phyloP scores from a whole-genome alignment of 2,888 invertebrate species.

The Drosophila mercatorum region DNA sequence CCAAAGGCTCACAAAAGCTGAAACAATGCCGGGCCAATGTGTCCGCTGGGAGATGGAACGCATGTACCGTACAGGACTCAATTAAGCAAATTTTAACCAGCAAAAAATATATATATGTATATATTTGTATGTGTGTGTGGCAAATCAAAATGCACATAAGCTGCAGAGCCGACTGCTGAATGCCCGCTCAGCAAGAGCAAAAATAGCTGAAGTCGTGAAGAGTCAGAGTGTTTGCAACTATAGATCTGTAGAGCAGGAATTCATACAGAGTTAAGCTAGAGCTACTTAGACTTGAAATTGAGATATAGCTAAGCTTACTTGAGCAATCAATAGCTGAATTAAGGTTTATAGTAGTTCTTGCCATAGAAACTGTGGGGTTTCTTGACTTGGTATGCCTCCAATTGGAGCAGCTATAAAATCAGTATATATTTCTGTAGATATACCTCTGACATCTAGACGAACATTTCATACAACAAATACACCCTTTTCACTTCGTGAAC shows the following conservation, averaged over 20 bases:
- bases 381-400: background rate
- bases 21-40: constrained; percentile 36
- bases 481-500: background rate
- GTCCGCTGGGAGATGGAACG: constrained; percentile 32
- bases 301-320: background rate
- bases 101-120: background rate
- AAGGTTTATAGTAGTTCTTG: background rate
- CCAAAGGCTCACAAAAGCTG: constrained; percentile 2
- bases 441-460: no score
- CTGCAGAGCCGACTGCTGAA: background rate
- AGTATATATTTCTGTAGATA: background rate
- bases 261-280: background rate
- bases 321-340: background rate
- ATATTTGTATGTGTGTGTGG: background rate
- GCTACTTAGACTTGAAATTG: background rate
- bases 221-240: no score
- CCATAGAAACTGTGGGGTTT: background rate
- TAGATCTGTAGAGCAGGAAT: background rate
- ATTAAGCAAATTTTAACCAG: constrained; percentile 40
- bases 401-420: background rate
- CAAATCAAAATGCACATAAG: background rate
- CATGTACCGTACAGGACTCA: constrained; percentile 39
- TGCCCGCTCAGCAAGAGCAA: background rate
- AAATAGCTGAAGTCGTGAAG: background rate
- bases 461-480: background rate